A percentile compares a stretch with the other conserved stretches of the same genome.
phyloP scores from a whole-genome alignment of 1,140 invertebrate genomes.

The Archivesica marissinica region DNA sequence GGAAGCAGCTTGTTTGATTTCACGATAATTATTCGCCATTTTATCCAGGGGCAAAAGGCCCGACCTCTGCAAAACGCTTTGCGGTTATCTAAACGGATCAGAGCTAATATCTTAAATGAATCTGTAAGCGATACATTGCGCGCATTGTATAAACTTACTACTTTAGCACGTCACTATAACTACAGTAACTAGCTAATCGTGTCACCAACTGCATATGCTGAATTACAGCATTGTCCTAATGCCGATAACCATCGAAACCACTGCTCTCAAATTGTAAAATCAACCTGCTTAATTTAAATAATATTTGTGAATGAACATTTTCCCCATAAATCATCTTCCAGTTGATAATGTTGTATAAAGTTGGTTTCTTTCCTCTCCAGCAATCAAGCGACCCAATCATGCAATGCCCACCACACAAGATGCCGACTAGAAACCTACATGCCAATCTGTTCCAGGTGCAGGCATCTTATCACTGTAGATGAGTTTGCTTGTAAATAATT shows the following conservation, averaged over 20 bases:
- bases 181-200: conserved; percentile 15
- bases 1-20: conserved; percentile 53
- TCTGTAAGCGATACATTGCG: conserved; percentile 45
- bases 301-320: conserved; percentile 53
- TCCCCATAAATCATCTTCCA: conserved; percentile 28
- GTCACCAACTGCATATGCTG: conserved; percentile 13
- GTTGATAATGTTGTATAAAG: conserved; percentile 6
- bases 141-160: conserved; percentile 30
- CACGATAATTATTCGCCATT: conserved; percentile 38
- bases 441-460: conserved; percentile 40
- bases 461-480: not conserved
- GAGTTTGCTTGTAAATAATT: conserved; percentile 48
- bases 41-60: conserved; percentile 14
- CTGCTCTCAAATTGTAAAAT: conserved; percentile 16
- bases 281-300: conserved; percentile 34
- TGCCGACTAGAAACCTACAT: not conserved
- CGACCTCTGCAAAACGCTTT: conserved; percentile 15
- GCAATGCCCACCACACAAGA: conserved; percentile 36
- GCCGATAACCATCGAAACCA: conserved; percentile 20
- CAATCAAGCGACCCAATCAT: conserved; percentile 8
- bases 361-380: not conserved
- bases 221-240: conserved; percentile 51
- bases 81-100: conserved; percentile 24
- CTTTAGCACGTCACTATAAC: conserved; percentile 39
- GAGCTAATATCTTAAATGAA: conserved; percentile 35